Base-by-base conservation (phyloP, 2,888 invertebrate genomes). In the Notodonta dromedarius region DNA sequence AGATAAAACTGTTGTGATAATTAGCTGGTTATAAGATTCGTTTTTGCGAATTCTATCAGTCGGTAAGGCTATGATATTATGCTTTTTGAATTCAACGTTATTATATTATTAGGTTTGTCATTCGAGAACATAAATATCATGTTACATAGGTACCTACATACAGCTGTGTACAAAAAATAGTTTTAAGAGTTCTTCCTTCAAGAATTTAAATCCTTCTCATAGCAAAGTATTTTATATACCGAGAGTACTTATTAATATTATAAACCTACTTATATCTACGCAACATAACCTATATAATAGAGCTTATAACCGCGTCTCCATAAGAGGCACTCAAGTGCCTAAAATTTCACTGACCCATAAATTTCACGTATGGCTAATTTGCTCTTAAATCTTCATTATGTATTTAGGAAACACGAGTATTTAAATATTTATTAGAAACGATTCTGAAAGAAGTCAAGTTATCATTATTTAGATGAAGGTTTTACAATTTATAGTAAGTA, bases 331-430 rank as follows among this genome's bases (percentile, higher is more conserved):
- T 76, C 63, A 61, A 61, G 71, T 71, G 69, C 58, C 32, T 48
- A 63, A 73, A 75, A 73, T 66, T 75, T 62, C 77, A 75, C 55
- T 75, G 76, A 73, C 73, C 75, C 77, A 66, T 76, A 57, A 68
- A 76, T 69, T 70, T 57, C 52, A 63, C 53, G 65, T 67, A 66
- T 61, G 63, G 57, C 61, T 68, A 69, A 70, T 75, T 74, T 63
- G 64, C 59, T 56, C 56, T 12, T 44, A 56, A 60, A 52, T 57
- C 72, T 72, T 69, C 59, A 71, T 65, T 71, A 71, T 44, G 13
- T 65, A 59, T 55, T 35, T 63, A 56, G 14, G 62, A 59, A 57
- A 58, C 13, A 58, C 0, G 59, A 7, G 44, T 48, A n/a, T n/a
- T 48, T n/a, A n/a, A n/a, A 48, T 4, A 11, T 24, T 24, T 2